Evolutionary conservation across 2,113 vertebrate genomes (phyloP), one percentile per base, ranked within the genome.

Genomic region (Carassius carassius): DNA sequence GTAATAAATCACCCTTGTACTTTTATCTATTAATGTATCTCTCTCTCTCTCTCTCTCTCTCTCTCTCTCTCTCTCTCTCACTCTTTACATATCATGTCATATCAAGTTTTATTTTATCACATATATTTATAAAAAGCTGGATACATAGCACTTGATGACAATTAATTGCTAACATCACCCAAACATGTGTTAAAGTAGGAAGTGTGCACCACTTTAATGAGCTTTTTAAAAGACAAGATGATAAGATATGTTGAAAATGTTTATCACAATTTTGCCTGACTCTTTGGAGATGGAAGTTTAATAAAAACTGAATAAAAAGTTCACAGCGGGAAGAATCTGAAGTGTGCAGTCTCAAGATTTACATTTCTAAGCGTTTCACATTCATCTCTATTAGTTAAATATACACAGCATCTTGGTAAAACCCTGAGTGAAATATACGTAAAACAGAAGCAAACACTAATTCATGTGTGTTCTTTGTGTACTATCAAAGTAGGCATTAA

Each of bases 331-430:
- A 63, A 62, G 13, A 11, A 63, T 37, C 76, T 60, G 29, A 69
- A 69, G 32, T 69, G 65, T 69, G 65, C 65, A 11, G 65, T 69
- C 17, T 37, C 65, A 78, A 23, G 19, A 62, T 62, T 62, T 4
- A 79, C 13, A 44, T 79, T 63, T 79, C 32, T 78, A 78, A 60
- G 56, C 35, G 1, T 23, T 79, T 44, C 21, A 62, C 56, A 79
- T 21, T 56, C 21, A 63, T 44, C 35, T 44, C 21, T 41, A 62
- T 62, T 44, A 63, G 13, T 13, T 0, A 25, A 44, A 62, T 44
- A 62, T 35, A 3, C 75, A 78, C 32, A 77, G 49, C 51, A n/a
- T 35, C 54, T 58, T 78, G 29, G 16, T 17, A 32, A 77, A 77
- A 77, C 16, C 32, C 23, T 19, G 1, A 41, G 19, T 51, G 16